Evolutionary conservation across 2,113 vertebrate species (phyloP), one percentile per base, ranked within the genome.

Genomic region (Pica pica): DNA sequence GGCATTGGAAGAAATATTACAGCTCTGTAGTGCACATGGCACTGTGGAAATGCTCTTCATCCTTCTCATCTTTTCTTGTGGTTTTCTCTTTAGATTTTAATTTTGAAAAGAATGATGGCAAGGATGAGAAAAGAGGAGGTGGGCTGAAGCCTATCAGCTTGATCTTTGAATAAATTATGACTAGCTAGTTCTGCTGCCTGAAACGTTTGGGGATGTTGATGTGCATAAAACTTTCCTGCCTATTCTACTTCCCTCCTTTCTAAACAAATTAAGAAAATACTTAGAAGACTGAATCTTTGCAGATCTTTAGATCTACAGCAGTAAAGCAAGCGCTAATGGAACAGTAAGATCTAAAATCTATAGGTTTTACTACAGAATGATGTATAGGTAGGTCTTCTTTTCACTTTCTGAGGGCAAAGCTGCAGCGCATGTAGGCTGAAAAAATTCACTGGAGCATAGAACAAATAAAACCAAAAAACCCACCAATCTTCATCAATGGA

Each of bases 41-140:
- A 2, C 49, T 89, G 65, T 90, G 83, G 83, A 94, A 90, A 69
- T 75, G 69, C 23, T 75, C 68, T 87, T 93, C 57, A 90, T 95
- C 76, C 73, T 77, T 86, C 73, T 90, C 76, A 42, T 57, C 93
- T 95, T 94, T 90, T 93, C 76, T 93, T 96, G 93, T 95, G 94
- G 94, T 93, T 96, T 93, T 92, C 56, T 90, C 86, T 86, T 83
- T 24, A 46, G 86, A 78, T 92, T 96, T 96, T 96, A 83, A 96
- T 96, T 97, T 96, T 61, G 76, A 89, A 90, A 94, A 95, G 86
- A 92, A 93, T 87, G 86, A 61, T 94, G 89, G 83, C 59, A 87
- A 93, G 89, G 86, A 92, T 96, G 93, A 94, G 90, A 92, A 93
- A 89, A 93, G 83, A 94, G 73, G 89, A 96, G 93, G 93, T 96